Evolutionary conservation across 2,888 invertebrate species (phyloP), one percentile per base, ranked within the genome.

Genomic region (Tetragnatha montana): DNA sequence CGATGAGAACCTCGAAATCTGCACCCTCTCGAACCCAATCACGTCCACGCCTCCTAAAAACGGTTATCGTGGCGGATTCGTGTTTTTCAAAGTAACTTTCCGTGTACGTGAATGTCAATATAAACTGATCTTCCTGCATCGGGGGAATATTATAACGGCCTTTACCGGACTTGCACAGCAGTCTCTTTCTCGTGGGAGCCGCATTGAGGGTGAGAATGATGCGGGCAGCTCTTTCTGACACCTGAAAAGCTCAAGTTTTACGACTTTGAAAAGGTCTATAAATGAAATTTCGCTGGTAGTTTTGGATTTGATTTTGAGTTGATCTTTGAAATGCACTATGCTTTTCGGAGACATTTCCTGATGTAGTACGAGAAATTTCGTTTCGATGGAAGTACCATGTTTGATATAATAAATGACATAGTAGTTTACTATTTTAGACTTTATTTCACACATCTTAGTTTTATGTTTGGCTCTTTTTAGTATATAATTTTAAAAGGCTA

Each of bases 51-150:
- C 60, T 60, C 17, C 60, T 60, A 60, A 35, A 35, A 60, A 60
- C 60, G 60, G 60, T 60, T 60, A 60, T 60, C 60, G 60, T 1
- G 17, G 12, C 4, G 60, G 60, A 60, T 60, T 60, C 60, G 10
- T 10, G 8, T 60, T 60, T 22, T 78, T 78, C 60, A 78, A 78
- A 78, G 78, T 78, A 22, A 78, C 51, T 78, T 78, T 51, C 60
- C 78, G 21, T 78, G 78, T 78, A 60, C 78, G 78, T 68, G 78
- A 21, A 19, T 8, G 14, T 22, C 7, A 60, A 60, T 60, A 51
- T 14, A 78, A 78, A 78, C 60, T 60, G 78, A 12, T 12, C 68
- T 78, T 78, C 22, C 22, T 60, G 78, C 60, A 78, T 78, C 47
- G 3, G 2, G 22, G 35, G 69, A 70, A 81, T 70, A 70, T 81